phyloP scores from a whole-genome alignment of 2,797 vertebrate genomes.

The Micropoecilia bifurca region DNA sequence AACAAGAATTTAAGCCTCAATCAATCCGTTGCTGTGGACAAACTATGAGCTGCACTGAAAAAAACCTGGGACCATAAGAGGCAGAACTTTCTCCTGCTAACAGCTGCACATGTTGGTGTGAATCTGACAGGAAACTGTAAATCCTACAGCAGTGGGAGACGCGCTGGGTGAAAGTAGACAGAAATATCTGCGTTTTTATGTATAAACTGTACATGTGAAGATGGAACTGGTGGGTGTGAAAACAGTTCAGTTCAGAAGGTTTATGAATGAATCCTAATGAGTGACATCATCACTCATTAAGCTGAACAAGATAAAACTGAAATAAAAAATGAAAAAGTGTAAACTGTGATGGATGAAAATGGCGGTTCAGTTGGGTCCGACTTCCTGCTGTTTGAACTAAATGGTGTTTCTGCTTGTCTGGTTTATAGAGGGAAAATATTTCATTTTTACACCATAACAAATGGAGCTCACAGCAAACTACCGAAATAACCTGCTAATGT shows the following conservation, averaged over 20 bases:
- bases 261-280: background rate
- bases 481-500: no score
- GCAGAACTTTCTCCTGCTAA: background rate
- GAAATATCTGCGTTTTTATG: no score
- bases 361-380: background rate
- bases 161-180: no score
- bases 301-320: background rate
- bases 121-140: background rate
- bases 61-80: background rate
- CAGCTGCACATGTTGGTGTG: background rate
- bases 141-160: background rate
- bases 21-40: background rate
- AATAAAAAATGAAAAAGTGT: background rate
- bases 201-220: background rate
- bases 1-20: background rate
- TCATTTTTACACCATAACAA: background rate
- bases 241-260: background rate
- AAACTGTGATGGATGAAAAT: background rate
- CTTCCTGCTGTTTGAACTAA: background rate
- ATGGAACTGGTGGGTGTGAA: background rate
- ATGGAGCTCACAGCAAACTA: no score
- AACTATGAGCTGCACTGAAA: background rate
- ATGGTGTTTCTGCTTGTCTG: no score
- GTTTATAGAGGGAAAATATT: background rate
- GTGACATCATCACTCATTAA: no score